Evolutionary conservation across 37 sponge, comb jelly and placozoan species (phyloP).

Genomic region (Halichondria panicea): DNA sequence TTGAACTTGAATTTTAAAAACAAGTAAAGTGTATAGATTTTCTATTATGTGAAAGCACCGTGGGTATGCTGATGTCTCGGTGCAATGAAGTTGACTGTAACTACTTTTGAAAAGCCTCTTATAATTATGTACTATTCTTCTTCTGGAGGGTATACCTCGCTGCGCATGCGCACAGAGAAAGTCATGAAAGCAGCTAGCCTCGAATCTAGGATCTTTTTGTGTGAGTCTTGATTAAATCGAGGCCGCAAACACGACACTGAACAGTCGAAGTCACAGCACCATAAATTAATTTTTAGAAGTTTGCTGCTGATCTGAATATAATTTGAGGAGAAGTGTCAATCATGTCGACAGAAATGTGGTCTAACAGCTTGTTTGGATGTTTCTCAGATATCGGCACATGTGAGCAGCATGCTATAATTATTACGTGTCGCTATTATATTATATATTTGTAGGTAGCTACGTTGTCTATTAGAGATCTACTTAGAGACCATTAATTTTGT

Average conservation of each 20-base stretch:
- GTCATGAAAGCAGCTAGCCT: too few species aligned
- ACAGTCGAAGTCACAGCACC: not conserved
- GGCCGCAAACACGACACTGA: not conserved
- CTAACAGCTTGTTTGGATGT: slow-evolving; percentile 67
- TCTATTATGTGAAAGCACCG: not conserved
- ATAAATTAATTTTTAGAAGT: not conserved
- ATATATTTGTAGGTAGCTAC: too few species aligned
- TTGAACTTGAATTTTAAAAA: too few species aligned
- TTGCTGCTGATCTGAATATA: not conserved
- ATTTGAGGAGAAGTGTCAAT: not conserved
- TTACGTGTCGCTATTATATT: not conserved
- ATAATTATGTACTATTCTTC: too few species aligned
- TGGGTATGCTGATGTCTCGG: not conserved
- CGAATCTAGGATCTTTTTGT: too few species aligned
- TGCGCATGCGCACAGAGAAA: too few species aligned
- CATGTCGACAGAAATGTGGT: slow-evolving; percentile 50
- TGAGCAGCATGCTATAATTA: not conserved
- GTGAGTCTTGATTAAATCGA: not conserved
- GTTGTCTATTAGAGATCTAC: too few species aligned
- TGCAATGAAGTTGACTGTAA: not conserved
- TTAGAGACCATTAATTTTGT: too few species aligned
- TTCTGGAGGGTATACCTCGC: too few species aligned
- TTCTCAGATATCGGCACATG: slow-evolving; percentile 51
- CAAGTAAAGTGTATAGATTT: not conserved
- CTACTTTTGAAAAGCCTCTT: too few species aligned